Base-by-base conservation (phyloP, 2,113 vertebrate genomes). In the Labrus mixtus region DNA sequence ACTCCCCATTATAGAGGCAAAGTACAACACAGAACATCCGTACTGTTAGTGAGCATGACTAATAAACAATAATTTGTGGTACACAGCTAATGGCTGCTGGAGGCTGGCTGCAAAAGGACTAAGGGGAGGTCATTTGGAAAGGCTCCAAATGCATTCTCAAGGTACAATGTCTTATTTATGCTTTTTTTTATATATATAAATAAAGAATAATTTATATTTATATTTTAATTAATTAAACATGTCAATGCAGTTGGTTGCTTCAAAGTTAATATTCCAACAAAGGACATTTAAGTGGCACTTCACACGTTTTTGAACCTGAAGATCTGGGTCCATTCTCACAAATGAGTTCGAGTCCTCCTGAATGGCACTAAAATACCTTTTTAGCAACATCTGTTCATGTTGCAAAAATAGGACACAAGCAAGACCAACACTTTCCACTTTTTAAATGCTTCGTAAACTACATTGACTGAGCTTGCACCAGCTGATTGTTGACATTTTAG, bases 41-140 rank as follows among this genome's bases (percentile, higher is more conserved):
- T 41, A 63, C 17, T 74, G 59, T 68, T 37, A 41, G 48, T 46
- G 36, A 67, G 71, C 60, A 50, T 54, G 39, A 51, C 41, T 29
- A 10, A 76, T 74, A 54, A 80, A 64, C 33, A 15, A 43, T 53
- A 29, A 70, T 71, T 78, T 45, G 33, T 23, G n/a, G 15, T 60
- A 36, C 60, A 43, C 19, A 25, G 50, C 10, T 61, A 39, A 66
- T 66, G 33, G 39, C 39, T 33, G 57, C 29, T 33, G 29, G 29
- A 33, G 39, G 39, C 23, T 33, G 36, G 25, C 20, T 19, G 41
- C 33, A 10, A 16, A 29, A 3, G 16, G 11, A 16, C 58, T 45
- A 8, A 1, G 8, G 6, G 13, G 7, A 37, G 39, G 71, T 51
- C 50, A 48, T 48, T 29, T 12, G 16, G 6, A 55, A 56, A 61